These are phyloP conservation scores for Xerus inauris DNA, from an alignment of 2,113 vertebrate species.

Conservation along the genomic window DNA sequence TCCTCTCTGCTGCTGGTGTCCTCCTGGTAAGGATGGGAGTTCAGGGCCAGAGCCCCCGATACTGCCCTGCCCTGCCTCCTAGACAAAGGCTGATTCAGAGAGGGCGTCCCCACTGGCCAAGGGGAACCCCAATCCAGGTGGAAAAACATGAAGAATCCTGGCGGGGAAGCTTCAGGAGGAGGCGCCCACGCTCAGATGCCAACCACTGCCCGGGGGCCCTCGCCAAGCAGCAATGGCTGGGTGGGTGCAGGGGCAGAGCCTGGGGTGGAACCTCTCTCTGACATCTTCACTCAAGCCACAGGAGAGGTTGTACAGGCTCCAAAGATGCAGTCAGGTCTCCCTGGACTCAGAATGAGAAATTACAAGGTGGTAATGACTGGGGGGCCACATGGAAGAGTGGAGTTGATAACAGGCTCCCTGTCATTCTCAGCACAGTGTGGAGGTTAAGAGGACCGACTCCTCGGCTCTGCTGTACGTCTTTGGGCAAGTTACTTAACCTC, in stretches of 20 bases:
- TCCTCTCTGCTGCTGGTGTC: neutral
- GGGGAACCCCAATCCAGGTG: neutral
- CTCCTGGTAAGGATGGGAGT: neutral
- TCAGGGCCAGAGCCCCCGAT: neutral
- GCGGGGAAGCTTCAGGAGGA: neutral
- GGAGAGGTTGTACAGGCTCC: neutral
- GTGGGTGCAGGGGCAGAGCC: neutral
- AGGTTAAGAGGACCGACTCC: neutral
- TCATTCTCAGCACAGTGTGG: fast-evolving
- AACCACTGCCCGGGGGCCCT: neutral
- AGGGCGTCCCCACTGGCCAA: fast-evolving
- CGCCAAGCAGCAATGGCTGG: neutral
- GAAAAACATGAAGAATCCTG: neutral
- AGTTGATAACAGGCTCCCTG: too few relatives aligned
- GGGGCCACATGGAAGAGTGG: neutral
- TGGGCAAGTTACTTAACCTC: neutral
- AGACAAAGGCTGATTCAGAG: neutral
- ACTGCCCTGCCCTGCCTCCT: neutral
- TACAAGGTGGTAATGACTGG: neutral
- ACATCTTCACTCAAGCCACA: neutral
- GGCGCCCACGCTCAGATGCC: neutral
- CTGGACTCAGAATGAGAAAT: neutral
- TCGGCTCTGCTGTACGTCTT: neutral
- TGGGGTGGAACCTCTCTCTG: neutral
- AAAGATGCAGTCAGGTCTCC: neutral